A percentile compares a stretch with the other conserved stretches of the same genome.
Conservation (phyloP, 2,797 vertebrate genomes). For the Poeciliopsis paucimaculata region DNA sequence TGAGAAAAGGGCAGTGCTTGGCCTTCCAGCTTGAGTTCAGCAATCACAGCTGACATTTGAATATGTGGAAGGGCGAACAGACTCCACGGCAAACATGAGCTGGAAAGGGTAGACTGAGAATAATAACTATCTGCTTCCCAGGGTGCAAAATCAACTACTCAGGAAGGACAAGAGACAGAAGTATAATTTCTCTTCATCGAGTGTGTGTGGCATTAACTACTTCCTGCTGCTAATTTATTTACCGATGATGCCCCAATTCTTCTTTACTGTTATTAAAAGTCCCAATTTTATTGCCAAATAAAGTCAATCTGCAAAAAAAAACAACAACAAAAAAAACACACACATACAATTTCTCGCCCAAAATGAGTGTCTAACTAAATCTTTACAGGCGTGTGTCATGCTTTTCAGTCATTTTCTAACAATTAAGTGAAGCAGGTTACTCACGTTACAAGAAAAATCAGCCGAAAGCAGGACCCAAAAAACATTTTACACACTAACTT, state of each 20-base stretch:
- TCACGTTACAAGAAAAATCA: not conserved
- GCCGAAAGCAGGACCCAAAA: not conserved
- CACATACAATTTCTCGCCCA: not conserved
- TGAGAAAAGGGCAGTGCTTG: conserved; percentile 64
- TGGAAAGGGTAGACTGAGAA: conserved; percentile 53
- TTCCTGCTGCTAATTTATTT: not conserved
- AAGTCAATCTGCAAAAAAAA: not conserved
- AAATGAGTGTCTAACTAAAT: not conserved
- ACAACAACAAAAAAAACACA: no score
- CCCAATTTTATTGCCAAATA: not conserved
- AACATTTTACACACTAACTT: not conserved
- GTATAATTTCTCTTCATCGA: conserved; percentile 10
- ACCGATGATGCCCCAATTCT: not conserved
- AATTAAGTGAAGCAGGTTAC: not conserved
- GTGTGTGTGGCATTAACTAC: conserved; percentile 5
- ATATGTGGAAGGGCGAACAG: conserved; percentile 55
- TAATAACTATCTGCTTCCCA: conserved; percentile 40
- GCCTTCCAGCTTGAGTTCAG: conserved; percentile 60
- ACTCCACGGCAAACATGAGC: conserved; percentile 54
- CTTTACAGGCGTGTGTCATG: not conserved
- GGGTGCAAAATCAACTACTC: conserved; percentile 14
- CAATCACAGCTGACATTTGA: conserved; percentile 72
- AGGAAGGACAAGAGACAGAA: conserved; percentile 19
- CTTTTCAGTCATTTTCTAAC: not conserved
- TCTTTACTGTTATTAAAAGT: not conserved